These are phyloP conservation scores for Drosophila melanosoma DNA, from an alignment of 2,888 invertebrate species.

Conservation along the genomic window DNA sequence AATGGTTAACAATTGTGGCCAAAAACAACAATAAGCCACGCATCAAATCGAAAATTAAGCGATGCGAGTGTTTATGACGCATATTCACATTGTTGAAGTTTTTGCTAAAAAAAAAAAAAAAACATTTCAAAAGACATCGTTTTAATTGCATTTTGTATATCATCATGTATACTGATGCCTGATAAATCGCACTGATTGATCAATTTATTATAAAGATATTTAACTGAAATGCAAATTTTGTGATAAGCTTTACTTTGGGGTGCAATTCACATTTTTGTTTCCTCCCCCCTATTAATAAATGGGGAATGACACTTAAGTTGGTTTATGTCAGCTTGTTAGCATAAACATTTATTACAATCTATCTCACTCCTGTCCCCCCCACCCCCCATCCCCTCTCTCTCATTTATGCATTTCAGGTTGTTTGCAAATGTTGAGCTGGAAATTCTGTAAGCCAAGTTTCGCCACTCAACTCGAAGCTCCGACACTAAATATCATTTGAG, in stretches of 20 bases:
- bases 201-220: conserved; percentile 16
- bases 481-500: conserved; percentile 75
- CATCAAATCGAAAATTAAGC: conserved; percentile 39
- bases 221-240: background rate
- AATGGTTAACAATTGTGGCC: conserved; percentile 77
- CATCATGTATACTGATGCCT: conserved; percentile 14
- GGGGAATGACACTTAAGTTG: background rate
- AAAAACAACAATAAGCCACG: conserved; percentile 38
- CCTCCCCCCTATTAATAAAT: background rate
- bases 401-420: no score
- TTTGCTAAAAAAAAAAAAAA: conserved; percentile 24
- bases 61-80: conserved; percentile 62
- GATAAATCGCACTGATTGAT: conserved; percentile 24
- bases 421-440: background rate
- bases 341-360: conserved; percentile 28
- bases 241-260: background rate
- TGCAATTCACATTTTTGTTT: background rate
- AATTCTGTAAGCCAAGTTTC: conserved; percentile 1
- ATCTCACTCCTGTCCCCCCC: background rate
- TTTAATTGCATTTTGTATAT: conserved; percentile 70
- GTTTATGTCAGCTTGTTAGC: background rate
- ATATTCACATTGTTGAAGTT: conserved; percentile 47
- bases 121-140: conserved; percentile 45
- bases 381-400: background rate
- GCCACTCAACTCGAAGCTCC: conserved; percentile 17